Base-by-base conservation (phyloP, 2,113 vertebrate genomes). In the Odontesthes bonariensis region DNA sequence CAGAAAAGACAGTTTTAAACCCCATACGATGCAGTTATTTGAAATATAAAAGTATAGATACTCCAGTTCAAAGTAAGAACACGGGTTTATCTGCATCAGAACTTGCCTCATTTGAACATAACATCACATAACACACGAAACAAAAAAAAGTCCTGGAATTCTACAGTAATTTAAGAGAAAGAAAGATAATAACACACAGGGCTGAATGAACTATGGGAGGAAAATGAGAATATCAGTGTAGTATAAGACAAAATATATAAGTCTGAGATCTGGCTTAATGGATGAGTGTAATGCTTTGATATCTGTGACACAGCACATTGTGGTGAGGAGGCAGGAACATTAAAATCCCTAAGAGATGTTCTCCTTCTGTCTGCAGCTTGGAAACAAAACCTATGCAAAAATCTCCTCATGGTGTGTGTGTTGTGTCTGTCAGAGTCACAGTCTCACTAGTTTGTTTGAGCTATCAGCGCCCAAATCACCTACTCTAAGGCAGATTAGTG, bases 221-320 rank as follows among this genome's bases (percentile, higher is more conserved):
- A 63, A 35, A 40, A 42, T 61, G 63, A 75, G 35, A 17, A 38
- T 61, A 52, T 56, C 32, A 17, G 32, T 51, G 16, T 5, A 38
- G 35, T 14, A 22, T 51, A 55, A 38, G 55, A 60, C 32, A 65
- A 74, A 60, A 74, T 55, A n/a, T 12, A 51, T 22, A 51, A 40
- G 58, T 63, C 51, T 61, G 61, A 56, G 38, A 31, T 32, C 54
- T 44, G 65, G 59, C 40, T 78, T 65, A 61, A 58, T 23, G 47
- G 44, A 53, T 61, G 61, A 75, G 60, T 79, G 66, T 31, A 60
- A 56, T 69, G 68, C 82, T 79, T 59, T 76, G 47, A 65, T 59
- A 38, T 76, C 53, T 68, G 66, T 75, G 69, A 78, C 54, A 17
- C 23, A 71, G 70, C 35, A 56, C 59, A 52, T 60, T 66, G 75